Conservation (phyloP, 2,113 vertebrate species). For the Micronycteris hirsuta region DNA sequence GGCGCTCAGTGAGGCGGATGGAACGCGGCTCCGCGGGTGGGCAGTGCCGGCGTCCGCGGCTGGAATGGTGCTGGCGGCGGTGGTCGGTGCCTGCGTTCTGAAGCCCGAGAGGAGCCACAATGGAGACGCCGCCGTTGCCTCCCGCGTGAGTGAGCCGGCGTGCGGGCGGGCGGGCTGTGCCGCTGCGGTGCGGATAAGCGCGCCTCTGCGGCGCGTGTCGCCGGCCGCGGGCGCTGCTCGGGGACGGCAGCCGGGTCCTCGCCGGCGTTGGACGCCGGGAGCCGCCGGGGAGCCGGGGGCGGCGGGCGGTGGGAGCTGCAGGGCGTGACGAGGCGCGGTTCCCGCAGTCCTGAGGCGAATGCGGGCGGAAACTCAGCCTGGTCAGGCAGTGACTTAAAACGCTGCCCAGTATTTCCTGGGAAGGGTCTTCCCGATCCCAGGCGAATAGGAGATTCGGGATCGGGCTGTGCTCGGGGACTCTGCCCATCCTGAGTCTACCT, state of each 20-base stretch:
- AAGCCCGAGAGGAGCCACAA: slow-evolving; percentile 79
- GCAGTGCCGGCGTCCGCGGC: slow-evolving; percentile 75
- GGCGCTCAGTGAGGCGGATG: slow-evolving; percentile 67
- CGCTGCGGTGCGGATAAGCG: not conserved
- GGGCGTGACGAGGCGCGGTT: slow-evolving; percentile 39
- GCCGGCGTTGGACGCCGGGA: not conserved
- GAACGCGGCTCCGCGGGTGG: slow-evolving; percentile 63
- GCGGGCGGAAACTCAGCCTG: not conserved
- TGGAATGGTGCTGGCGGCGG: slow-evolving; percentile 91
- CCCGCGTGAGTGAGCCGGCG: slow-evolving; percentile 84
- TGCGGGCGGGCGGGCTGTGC: not conserved
- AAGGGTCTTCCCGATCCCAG: not conserved
- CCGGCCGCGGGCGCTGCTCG: not conserved
- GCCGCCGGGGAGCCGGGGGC: not conserved
- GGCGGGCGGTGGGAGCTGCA: not conserved
- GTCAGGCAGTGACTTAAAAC: not conserved
- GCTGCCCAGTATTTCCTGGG: not conserved
- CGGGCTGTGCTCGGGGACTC: not conserved
- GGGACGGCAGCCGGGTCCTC: not conserved
- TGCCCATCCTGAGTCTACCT: not conserved
- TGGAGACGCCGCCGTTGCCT: slow-evolving; percentile 87
- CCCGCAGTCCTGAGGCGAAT: slow-evolving; percentile 12
- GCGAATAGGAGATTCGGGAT: not conserved
- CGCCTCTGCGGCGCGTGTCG: not conserved
- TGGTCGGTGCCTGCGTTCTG: slow-evolving; percentile 83